Base-by-base conservation (phyloP, 1,140 invertebrate species). In the Geopemphigus sp. region DNA sequence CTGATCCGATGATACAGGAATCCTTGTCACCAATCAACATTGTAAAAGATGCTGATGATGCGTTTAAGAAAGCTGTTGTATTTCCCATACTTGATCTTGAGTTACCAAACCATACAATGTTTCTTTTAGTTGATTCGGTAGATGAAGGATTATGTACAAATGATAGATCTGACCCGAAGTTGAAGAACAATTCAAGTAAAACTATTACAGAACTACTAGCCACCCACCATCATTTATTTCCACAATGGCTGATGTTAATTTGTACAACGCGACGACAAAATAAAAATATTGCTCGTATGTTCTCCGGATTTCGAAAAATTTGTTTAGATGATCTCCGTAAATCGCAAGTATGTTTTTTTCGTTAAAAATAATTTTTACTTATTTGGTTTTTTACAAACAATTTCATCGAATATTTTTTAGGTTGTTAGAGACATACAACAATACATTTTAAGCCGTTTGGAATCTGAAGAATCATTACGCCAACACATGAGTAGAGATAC, bases 301-400 rank as follows among this genome's bases (percentile, higher is more conserved):
- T 98, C 85, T 94, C 95, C 4, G 95, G 95, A 15, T 98, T 97
- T 85, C 89, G 95, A n/a, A 98, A 95, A 87, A 91, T 96, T 81
- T 92, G 92, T 17, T 84, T 98, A 70, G 96, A 98, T 84, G 95
- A 97, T 85, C 86, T 97, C 80, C 88, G 94, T 29, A 95, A 96
- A 82, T 91, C 93, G 0, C 94, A 96, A 84, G 83, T 84, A 81
- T 82, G 73, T 59, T 59, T 19, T 73, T 32, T 73, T 61, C 12
- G 26, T 61, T 56, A n/a, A 8, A 8, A 19, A 10, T 19, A 22
- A 22, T 57, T 14, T 11, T 59, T 59, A 26, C 12, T 59, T 14
- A 14, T 24, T 24, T 1, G 4, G 15, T 17, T 50, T 50, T 50
- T 50, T 50, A 12, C 12, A 4, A 39, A 39, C 32, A 39, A 39